phyloP scores from a whole-genome alignment of 2,113 vertebrate genomes.

The Synodontis membranacea region DNA sequence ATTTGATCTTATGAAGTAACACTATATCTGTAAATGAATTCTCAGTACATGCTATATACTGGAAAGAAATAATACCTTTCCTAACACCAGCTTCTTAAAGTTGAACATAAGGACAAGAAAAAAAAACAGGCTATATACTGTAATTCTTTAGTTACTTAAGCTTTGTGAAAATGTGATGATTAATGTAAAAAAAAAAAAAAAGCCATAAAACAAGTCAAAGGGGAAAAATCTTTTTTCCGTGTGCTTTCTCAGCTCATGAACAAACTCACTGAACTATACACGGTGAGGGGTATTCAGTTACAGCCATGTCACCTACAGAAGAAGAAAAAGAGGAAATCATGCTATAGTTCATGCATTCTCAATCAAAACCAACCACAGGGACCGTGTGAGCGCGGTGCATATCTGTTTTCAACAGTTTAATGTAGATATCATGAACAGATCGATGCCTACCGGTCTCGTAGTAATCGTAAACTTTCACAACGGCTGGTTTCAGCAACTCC shows the following conservation, averaged over 20 bases:
- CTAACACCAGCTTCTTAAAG: too few relatives aligned
- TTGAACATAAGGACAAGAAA: not conserved
- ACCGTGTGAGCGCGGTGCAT: not conserved
- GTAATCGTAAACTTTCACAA: constrained; percentile 82
- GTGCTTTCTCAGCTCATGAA: not conserved
- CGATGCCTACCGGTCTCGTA: constrained; percentile 79
- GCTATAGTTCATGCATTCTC: not conserved
- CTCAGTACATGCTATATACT: not conserved
- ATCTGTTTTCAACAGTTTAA: not conserved
- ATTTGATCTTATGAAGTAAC: not conserved
- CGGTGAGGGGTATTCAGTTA: constrained; percentile 65
- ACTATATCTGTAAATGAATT: not conserved
- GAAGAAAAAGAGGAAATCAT: not conserved
- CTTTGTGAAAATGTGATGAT: not conserved
- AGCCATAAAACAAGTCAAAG: not conserved
- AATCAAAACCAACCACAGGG: not conserved
- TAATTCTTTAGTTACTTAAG: not conserved
- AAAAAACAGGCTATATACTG: not conserved
- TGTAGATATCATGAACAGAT: not conserved
- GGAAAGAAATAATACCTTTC: not conserved
- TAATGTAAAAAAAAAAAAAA: too few relatives aligned
- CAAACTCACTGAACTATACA: constrained; percentile 47
- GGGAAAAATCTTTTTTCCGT: not conserved
- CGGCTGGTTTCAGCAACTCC: constrained; percentile 77
- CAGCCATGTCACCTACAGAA: constrained; percentile 63